Conservation (phyloP, 2,888 invertebrate species). For the Nephrotoma flavescens region DNA sequence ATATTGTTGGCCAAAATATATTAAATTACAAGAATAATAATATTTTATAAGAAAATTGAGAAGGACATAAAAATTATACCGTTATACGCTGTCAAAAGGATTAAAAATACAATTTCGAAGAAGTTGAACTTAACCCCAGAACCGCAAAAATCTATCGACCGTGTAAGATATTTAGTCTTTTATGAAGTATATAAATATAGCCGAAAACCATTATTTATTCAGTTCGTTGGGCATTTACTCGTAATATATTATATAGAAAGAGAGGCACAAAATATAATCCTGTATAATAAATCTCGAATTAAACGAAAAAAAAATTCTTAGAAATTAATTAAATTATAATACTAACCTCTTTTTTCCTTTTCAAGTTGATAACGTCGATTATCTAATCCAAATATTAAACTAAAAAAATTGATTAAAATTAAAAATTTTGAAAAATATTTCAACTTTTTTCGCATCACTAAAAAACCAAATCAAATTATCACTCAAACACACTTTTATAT, state of each 20-base stretch:
- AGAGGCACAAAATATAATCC: background rate
- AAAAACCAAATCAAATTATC: background rate
- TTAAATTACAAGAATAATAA: background rate
- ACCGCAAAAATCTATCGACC: background rate
- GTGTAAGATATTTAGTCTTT: background rate
- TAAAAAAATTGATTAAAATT: background rate
- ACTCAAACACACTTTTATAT: background rate
- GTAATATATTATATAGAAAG: background rate
- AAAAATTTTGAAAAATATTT: background rate
- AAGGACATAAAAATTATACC: background rate
- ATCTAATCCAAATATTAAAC: conserved; percentile 1
- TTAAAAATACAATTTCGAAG: background rate
- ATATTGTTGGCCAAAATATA: background rate
- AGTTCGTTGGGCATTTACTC: background rate
- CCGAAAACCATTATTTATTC: background rate
- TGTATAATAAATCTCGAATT: background rate
- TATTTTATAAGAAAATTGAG: background rate
- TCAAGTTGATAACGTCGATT: background rate
- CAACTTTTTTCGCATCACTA: background rate
- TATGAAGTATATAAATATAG: background rate
- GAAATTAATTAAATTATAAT: background rate
- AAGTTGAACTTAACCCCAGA: background rate
- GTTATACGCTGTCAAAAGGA: background rate
- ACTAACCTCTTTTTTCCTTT: background rate
- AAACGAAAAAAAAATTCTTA: background rate